Base-by-base conservation (phyloP, 2,888 invertebrate species). In the Agrochola macilenta region DNA sequence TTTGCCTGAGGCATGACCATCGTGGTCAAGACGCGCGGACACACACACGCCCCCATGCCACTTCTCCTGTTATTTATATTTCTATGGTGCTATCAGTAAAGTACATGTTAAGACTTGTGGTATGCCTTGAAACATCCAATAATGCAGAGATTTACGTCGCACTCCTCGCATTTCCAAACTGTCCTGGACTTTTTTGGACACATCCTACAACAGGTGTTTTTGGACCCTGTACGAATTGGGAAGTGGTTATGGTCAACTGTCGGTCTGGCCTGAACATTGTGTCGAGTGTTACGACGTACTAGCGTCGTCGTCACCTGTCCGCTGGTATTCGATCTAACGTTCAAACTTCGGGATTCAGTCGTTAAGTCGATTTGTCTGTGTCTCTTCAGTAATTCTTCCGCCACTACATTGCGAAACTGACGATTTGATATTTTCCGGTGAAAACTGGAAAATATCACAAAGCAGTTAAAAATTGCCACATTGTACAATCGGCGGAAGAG, bases 371-470 rank as follows among this genome's bases (percentile, higher is more conserved):
- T 43, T 68, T 7, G 30, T 72, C 43, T 12, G 1, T 54, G 72
- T 65, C 26, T 26, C 39, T 14, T 72, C 0, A 72, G 0, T 7
- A 72, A 72, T 0, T 39, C 14, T 66, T 66, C 72, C 39, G 72
- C 66, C 43, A 72, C 23, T 17, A 2, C 52, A 23, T 0, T 54
- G 5, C 52, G 39, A 2, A 54, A 73, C 43, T 68, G 43, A 43
- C 68, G 54, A 43, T 73, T 39, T 54, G 66, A 66, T 66, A 66
- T 43, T n/a, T 49, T 71, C 30, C 30, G 30, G 46, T 46, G 60
- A 46, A 49, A 12, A 61, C 61, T 49, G 46, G 63, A n/a, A 72
- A 52, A 72, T 52, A 65, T 65, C n/a, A 72, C 65, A 65, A 71
- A 52, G 0, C 65, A 39, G n/a, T 71, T 65, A 0, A 65, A 71